Conservation (phyloP, 2,113 vertebrate genomes). For the Falcunculus frontatus region DNA sequence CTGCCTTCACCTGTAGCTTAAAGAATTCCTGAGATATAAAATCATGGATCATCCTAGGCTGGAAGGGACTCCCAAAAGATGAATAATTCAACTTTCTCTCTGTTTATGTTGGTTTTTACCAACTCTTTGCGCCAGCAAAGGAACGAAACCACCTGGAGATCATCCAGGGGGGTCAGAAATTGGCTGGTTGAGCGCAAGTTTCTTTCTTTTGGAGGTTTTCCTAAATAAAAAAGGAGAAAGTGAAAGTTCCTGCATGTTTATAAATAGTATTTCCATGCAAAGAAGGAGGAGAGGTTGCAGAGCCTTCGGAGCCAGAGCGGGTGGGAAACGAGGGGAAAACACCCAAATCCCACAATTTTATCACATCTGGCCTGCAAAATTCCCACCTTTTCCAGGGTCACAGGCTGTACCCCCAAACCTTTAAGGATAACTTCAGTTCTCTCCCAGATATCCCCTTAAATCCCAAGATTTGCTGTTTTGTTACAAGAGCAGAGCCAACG, state of each 20-base stretch:
- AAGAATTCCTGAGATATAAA: not conserved
- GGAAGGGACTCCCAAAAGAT: not conserved
- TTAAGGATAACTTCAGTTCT: not conserved
- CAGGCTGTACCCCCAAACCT: not conserved
- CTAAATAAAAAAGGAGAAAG: not conserved
- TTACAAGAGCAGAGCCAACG: not conserved
- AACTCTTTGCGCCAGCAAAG: not conserved
- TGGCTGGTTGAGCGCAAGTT: not conserved
- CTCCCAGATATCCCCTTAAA: not conserved
- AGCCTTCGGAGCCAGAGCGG: not conserved
- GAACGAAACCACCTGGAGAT: not conserved
- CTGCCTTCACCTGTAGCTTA: not conserved
- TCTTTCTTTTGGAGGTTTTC: not conserved
- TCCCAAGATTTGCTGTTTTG: not conserved
- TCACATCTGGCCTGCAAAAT: not conserved
- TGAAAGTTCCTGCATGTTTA: not conserved
- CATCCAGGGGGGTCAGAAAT: not conserved
- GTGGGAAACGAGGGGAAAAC: not conserved
- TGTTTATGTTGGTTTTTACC: not conserved
- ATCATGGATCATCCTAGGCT: not conserved
- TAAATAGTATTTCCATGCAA: not conserved
- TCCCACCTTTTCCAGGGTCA: not conserved
- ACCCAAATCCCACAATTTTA: not conserved
- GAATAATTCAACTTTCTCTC: not conserved
- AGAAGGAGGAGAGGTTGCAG: not conserved